Evolutionary conservation across 2,113 vertebrate genomes (phyloP), one percentile per base, ranked within the genome.

Genomic region (Chaetops frenatus): DNA sequence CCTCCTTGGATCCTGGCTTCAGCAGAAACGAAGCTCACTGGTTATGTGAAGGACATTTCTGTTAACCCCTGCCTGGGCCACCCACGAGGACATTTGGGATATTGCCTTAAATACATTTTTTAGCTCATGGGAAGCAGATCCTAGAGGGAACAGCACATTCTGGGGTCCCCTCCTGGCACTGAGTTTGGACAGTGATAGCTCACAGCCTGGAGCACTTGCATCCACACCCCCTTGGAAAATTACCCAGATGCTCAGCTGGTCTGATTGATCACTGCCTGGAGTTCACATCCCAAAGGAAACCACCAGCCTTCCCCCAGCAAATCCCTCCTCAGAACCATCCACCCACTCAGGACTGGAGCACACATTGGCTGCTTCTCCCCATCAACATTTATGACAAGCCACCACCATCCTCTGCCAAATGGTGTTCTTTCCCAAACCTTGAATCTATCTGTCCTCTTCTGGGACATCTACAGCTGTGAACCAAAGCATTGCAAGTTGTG

Each of bases 1-100:
- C 47, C 13, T 88, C 62, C 50, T 2, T 2, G 0, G 83, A 71
- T 76, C 74, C 66, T 47, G 58, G 28, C 15, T 38, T 76, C 94
- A 88, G 93, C 95, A 95, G 62, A 93, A 95, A 81, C 0, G 1
- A 22, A 77, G 79, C 87, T 83, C 60, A 3, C 33, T 74, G 56
- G 14, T 3, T 42, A 21, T 21, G n/a, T 67, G 60, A 93, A 92
- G 90, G 90, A 78, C 69, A 14, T 3, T 11, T 31, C 50, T 70
- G 53, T 91, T 88, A 80, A 94, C 88, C 90, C 82, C 72, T 92
- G 9, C 79, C 45, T 56, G 57, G 50, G 11, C 71, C 64, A 88
- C 87, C 69, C 90, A 66, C 6, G 4, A 42, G 21, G 33, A 70
- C 38, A 5, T 12, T 22, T 0, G 7, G 6, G n/a, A 42, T 35